Evolutionary conservation across 2,113 vertebrate genomes (phyloP).

Genomic region (Ellobius talpinus): DNA sequence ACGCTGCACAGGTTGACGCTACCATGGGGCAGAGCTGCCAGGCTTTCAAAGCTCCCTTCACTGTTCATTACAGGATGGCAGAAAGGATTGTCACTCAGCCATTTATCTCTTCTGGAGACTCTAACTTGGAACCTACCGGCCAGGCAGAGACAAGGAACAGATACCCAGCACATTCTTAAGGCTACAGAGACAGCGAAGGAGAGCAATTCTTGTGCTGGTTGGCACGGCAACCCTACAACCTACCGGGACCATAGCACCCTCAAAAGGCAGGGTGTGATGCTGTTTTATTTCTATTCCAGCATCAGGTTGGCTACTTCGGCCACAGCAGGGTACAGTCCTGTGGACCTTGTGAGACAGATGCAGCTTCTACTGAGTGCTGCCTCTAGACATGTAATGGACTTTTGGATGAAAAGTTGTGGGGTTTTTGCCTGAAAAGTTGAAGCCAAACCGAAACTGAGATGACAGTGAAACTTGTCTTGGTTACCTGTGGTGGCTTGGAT

Average conservation of each 20-base stretch:
- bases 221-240: background rate
- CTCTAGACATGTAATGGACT: background rate
- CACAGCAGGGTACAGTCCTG: background rate
- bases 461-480: constrained; percentile 42
- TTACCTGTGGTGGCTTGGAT: background rate
- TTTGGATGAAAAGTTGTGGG: background rate
- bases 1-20: background rate
- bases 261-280: background rate
- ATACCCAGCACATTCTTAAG: background rate
- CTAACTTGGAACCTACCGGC: background rate
- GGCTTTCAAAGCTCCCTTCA: constrained; percentile 31
- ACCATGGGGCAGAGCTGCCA: background rate
- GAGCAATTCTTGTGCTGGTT: background rate
- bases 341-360: background rate
- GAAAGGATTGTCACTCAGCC: background rate
- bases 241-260: background rate
- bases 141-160: background rate
- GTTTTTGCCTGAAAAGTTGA: background rate
- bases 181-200: too few species aligned
- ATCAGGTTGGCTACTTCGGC: background rate
- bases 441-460: constrained; percentile 45
- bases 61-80: background rate
- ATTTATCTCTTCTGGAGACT: background rate
- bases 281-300: background rate
- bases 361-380: background rate